Evolutionary conservation across 2,113 vertebrate species (phyloP), one percentile per base, ranked within the genome.

Genomic region (Myotis yumanensis): DNA sequence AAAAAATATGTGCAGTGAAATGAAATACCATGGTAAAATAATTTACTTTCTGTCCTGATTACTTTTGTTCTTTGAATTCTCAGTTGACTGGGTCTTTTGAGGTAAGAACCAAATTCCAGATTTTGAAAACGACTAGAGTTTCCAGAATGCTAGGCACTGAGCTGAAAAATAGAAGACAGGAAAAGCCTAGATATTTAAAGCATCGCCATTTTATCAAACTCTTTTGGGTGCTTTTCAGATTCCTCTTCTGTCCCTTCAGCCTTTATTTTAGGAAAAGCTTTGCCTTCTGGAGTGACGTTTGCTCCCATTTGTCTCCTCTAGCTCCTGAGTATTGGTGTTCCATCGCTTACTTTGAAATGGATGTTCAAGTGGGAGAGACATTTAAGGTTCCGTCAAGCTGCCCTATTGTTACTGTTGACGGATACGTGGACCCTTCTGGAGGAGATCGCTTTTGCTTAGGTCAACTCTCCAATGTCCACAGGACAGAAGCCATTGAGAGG

Each of bases 281-380:
- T 80, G 20, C 46, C 35, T 51, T 76, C 3, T 51, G 52, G 37
- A 32, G 35, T 92, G 68, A 91, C 90, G 43, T 69, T 95, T 30
- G 48, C 68, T 95, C 48, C 83, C 35, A 1, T 92, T 90, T 97
- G 32, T 95, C 5, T 97, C 40, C 57, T 91, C 28, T 87, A 99
- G 99, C 99, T 97, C 99, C 99, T 85, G 99, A 99, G 91, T 99
- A 99, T 89, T 99, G 99, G 99, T 99, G 99, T 98, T 99, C 99
- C 72, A 99, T 99, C 23, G 99, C 99, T 11, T 99, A 99, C 92
- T 99, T 99, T 96, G 99, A 99, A 98, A 99, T 99, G 99, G 99
- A 99, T 23, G 99, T 99, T 90, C 99, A 99, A 96, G 99, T 99
- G 11, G 99, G 99, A 57, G 99, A 99, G 97, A 99, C 99, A 0